These are phyloP conservation scores for Ciconia nigra DNA, from an alignment of 2,797 vertebrate genomes.

Conservation along the genomic window DNA sequence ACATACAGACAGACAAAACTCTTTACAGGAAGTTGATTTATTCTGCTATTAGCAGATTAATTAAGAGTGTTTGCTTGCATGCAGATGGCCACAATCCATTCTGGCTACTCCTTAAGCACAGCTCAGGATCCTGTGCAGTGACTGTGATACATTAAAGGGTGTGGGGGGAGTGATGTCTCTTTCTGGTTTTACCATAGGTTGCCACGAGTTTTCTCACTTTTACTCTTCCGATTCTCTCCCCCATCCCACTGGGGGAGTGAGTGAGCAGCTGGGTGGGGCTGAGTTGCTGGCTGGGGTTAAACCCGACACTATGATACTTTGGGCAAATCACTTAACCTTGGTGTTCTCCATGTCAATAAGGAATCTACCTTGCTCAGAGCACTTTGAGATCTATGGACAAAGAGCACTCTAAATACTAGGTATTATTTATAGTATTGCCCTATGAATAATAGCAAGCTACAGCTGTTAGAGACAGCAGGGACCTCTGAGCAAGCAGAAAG, in stretches of 20 bases:
- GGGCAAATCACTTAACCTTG: neutral
- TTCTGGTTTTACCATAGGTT: neutral
- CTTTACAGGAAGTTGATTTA: neutral
- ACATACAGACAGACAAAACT: neutral
- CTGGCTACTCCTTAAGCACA: neutral
- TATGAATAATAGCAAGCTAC: neutral
- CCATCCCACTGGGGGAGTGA: no score
- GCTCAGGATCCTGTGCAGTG: neutral
- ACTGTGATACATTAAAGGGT: neutral
- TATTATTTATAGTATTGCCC: neutral
- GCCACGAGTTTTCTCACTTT: no score
- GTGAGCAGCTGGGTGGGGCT: no score
- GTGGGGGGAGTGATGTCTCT: neutral
- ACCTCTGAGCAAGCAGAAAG: neutral
- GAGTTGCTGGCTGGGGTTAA: no score
- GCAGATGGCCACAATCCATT: neutral
- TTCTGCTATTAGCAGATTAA: neutral
- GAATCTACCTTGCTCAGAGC: neutral
- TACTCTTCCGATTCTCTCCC: no score
- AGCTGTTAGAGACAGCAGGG: constrained; percentile 5
- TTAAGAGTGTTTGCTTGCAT: neutral
- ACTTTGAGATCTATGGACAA: neutral
- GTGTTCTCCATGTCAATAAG: neutral
- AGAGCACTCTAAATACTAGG: neutral
- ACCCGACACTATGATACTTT: neutral